Evolutionary conservation across 2,113 vertebrate genomes (phyloP), one percentile per base, ranked within the genome.

Genomic region (Lichenostomus cassidix): DNA sequence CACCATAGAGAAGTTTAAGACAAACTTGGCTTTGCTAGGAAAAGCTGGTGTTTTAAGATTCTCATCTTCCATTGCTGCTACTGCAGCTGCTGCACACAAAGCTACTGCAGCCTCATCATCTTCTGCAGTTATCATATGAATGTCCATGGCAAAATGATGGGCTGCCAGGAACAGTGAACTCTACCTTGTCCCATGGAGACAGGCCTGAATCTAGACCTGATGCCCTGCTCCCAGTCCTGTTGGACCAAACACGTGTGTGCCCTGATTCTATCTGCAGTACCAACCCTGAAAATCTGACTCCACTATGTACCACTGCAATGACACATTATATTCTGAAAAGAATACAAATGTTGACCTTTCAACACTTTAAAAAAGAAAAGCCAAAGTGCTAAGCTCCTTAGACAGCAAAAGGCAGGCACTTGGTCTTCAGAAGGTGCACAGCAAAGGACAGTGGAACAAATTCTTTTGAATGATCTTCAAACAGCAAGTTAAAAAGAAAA

Each of bases 401-500:
- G 52, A 80, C 12, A 85, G 77, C 76, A 75, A 49, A 87, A 91
- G 52, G 44, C 73, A 83, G 60, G 35, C 59, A 80, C 41, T 70
- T 1, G 0, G 56, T 62, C 67, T 92, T 65, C 47, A 80, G 77
- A 89, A 94, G 87, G 60, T 41, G 49, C 29, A 28, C 24, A 89
- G 64, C 42, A 94, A 94, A 89, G 91, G 52, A 53, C 64, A 82
- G 22, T 0, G 0, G 0, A 81, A 93, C 15, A 8, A 80, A 94
- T 92, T 70, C 31, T 78, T 95, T 71, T 64, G 21, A n/a, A 50
- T 29, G 58, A 89, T 69, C 73, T 92, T 91, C 83, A 73, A 20
- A 39, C 7, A 60, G 77, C 2, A 1, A 87, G 47, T 73, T 89
- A 49, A 84, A 94, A 83, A 41, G 64, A 52, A 73, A 41, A 70